Evolutionary conservation across 1,140 invertebrate genomes (phyloP), one percentile per base, ranked within the genome.

Genomic region (Lepidurus apus): DNA sequence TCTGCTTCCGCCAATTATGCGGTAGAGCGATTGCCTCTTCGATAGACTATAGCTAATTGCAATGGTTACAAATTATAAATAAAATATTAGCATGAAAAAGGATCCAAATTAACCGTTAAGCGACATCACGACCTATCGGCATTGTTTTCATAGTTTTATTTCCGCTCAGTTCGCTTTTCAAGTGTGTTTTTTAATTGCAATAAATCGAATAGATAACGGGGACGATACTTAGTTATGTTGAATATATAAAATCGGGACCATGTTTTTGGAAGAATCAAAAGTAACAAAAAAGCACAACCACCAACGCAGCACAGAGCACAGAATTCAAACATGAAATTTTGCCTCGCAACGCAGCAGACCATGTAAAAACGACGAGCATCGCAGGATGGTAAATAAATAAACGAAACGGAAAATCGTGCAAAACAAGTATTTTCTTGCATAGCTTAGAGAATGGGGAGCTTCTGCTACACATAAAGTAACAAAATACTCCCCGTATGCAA

Each of bases 201-300:
- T 65, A 65, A 65, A 65, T 65, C 53, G 17, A 65, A 65, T 65
- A 65, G 53, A 65, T 65, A 65, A 65, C 53, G 53, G 53, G 53
- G 53, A 65, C 53, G 21, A 65, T 65, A 65, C 53, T 13, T 65
- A 65, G 21, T 65, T 65, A 65, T 13, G 53, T 65, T 65, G 53
- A 65, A 65, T 65, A 65, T 65, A 65, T 65, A 65, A 65, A 65
- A n/a, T 21, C 17, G 53, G 45, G 53, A 65, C 17, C 17, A 47
- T 47, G 45, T 13, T 13, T 13, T 13, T 21, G 53, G 53, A 17
- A 21, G 53, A 13, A 65, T 65, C 53, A 65, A 65, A 65, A 65
- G 53, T 65, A 65, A 65, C 53, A 65, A 65, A 65, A 47, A 65
- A 65, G 53, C 53, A 65, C 53, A 65, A 65, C 53, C 53, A 65